Base-by-base conservation (phyloP, 2,797 vertebrate species). In the Octomys mimax region DNA sequence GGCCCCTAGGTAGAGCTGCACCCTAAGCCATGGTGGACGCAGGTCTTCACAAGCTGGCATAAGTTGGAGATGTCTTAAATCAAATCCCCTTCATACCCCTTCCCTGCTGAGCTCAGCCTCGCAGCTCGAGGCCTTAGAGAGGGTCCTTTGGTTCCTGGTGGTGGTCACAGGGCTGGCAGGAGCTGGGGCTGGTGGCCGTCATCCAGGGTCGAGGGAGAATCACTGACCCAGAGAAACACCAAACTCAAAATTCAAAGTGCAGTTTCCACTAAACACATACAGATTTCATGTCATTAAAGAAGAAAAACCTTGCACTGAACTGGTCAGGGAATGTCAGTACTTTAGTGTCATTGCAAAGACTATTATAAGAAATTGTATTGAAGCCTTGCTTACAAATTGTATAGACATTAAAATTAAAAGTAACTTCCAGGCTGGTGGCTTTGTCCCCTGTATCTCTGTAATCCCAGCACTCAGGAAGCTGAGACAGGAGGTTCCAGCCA, bases 101-200 rank as follows among this genome's bases (percentile, higher is more conserved):
- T 2, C 24, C 26, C 59, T 46, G 2, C n/a, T 33, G 13, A 39
- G 7, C 24, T 39, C 59, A 13, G 62, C 28, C 39, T 6, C 21
- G 10, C 39, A 46, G 3, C 39, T 13, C 4, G 28, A 5, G 1
- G 2, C 39, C 2, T 62, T 46, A 2, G 21, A 16, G 31, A n/a
- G 46, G 1, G 14, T 33, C 10, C 0, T 31, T 42, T 18, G 26
- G 10, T 64, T 46, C 61, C 82, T 1, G 18, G 16, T 16, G 28
- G 18, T 39, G 5, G 2, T 9, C 24, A 14, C 13, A 39, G 22
- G 21, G 71, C 46, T 33, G 64, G 11, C 6, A 10, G 6, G 1
- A 31, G 21, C 59, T 46, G 19, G 5, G 11, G n/a, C 21, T 66
- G 18, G 1, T 1, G n/a, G 33, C 46, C 11, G 33, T 11, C 26